Base-by-base conservation (phyloP, 2,888 invertebrate species). In the Diadegma fenestrale region DNA sequence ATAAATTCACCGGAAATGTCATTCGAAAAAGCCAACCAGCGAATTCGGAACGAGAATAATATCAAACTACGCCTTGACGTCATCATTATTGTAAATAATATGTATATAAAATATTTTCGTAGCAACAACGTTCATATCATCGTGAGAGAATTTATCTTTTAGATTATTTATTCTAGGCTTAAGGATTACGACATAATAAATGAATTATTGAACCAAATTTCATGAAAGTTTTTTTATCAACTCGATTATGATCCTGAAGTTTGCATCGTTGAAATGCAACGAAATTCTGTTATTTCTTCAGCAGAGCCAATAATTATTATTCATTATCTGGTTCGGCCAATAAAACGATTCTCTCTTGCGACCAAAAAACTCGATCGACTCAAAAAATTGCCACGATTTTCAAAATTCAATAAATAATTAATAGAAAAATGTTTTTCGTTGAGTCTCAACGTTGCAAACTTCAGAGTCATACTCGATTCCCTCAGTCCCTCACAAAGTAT, bases 61-160 rank as follows among this genome's bases (percentile, higher is more conserved):
- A 26, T 12, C 33, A n/a, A 48, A 19, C 30, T 48, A 17, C 12
- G 61, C 69, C 63, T 68, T 45, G 37, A 64, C 37, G 61, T 41
- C 37, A 58, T 71, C 64, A 17, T 22, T 8, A 22, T 51, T 81
- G 76, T 90, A 88, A 88, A 87, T 81, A 90, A 88, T 69, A 51
- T 88, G 88, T 88, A 86, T 12, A 90, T 79, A 87, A 64, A 85
- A 82, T 33, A 45, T 43, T 63, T 88, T 86, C 88, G 89, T 89
- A 79, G 85, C 81, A 63, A 76, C 26, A n/a, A 84, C 6, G 69
- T 83, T 83, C 71, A 41, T 33, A 17, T 45, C 30, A 22, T 71
- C 58, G 48, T 37, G 30, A 26, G 76, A 63, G 64, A 83, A 51
- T 89, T 88, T 88, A 90, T 87, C 89, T 90, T 90, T 90, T 88